phyloP scores from a whole-genome alignment of 2,797 vertebrate genomes.

The Cossypha caffra region DNA sequence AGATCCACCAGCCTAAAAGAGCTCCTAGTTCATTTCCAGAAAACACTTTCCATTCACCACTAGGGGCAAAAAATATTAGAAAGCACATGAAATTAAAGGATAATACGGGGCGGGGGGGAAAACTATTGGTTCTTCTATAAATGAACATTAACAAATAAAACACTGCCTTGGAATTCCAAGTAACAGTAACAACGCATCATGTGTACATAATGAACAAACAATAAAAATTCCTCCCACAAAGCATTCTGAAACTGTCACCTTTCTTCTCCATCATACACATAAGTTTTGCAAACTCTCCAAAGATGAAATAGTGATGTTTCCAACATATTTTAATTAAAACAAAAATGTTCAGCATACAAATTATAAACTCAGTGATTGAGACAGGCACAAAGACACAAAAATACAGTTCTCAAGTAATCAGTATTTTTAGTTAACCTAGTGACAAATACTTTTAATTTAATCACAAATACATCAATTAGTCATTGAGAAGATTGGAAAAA shows the following conservation, averaged over 20 bases:
- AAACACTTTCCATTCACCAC: conserved; percentile 93
- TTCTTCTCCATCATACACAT: neutral
- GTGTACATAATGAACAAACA: neutral
- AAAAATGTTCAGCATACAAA: neutral
- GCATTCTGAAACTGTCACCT: neutral
- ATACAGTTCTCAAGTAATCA: neutral
- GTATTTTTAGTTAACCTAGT: neutral
- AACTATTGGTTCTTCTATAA: neutral
- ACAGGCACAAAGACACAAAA: neutral
- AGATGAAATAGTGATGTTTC: neutral
- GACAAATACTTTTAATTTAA: neutral
- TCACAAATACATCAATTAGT: neutral
- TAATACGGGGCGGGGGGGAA: neutral
- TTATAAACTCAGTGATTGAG: neutral
- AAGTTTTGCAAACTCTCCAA: neutral
- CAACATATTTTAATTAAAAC: neutral
- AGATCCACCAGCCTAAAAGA: conserved; percentile 96
- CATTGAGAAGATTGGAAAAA: neutral
- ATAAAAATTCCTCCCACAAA: neutral
- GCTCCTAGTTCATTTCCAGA: conserved; percentile 95
- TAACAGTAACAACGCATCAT: neutral
- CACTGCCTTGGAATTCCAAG: neutral
- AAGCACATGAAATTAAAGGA: neutral
- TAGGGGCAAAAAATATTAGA: conserved; percentile 35
- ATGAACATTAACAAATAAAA: neutral